Evolutionary conservation across 2,888 invertebrate species (phyloP).

Genomic region (Stenodera caucasica): DNA sequence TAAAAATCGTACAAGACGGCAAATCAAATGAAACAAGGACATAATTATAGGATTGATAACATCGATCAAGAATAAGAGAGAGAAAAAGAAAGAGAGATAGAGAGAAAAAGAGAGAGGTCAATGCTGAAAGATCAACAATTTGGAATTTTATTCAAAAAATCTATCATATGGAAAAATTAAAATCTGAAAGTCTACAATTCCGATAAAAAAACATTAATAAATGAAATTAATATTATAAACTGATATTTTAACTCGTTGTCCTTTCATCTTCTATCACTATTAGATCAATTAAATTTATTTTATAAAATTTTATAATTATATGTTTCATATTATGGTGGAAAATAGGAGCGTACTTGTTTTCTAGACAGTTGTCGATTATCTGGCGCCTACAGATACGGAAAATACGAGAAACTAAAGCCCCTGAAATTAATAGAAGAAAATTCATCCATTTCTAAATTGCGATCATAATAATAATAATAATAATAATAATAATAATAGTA

Average conservation of each 20-base stretch:
- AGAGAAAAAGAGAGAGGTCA: background rate
- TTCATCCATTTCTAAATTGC: no score
- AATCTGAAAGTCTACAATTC: no score
- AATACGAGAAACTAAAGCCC: background rate
- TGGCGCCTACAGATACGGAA: slow-evolving; percentile 1
- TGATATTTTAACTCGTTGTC: no score
- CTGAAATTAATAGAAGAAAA: background rate
- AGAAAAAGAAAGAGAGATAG: no score
- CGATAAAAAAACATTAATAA: no score
- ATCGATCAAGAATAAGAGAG: background rate
- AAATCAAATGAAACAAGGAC: background rate
- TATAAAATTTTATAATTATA: background rate
- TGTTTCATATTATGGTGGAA: background rate
- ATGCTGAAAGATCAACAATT: slow-evolving; percentile 5
- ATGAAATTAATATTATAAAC: no score
- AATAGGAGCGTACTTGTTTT: slow-evolving; percentile 4
- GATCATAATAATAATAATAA: background rate
- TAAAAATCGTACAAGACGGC: slow-evolving; percentile 1
- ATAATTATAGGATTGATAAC: slow-evolving; percentile 1
- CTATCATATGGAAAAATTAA: no score
- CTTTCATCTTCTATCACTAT: background rate
- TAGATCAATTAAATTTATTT: slow-evolving; percentile 3
- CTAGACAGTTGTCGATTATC: slow-evolving; percentile 4
- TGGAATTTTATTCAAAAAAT: background rate
- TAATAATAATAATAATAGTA: background rate